These are phyloP conservation scores for Narcine bancroftii DNA, from an alignment of 2,113 vertebrate species.

Conservation along the genomic window DNA sequence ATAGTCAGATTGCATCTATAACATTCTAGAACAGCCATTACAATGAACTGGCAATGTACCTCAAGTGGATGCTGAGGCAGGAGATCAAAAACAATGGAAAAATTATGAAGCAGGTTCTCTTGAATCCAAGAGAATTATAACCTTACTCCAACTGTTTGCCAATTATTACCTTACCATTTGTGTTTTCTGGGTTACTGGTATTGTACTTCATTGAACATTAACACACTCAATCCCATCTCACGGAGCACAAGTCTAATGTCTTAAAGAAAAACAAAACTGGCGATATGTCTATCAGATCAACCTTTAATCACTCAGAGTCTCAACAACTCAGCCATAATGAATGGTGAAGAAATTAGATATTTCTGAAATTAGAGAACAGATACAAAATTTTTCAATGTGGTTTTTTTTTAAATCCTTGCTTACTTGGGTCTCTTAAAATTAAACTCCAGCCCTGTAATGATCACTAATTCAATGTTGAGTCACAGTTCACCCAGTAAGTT, in stretches of 20 bases:
- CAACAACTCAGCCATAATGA: neutral
- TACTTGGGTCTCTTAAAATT: neutral
- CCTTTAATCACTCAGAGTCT: neutral
- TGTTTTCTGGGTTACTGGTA: neutral
- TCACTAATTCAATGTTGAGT: neutral
- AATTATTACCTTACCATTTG: neutral
- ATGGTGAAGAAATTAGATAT: neutral
- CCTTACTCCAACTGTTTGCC: neutral
- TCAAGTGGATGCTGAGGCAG: too few species aligned
- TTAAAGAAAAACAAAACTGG: neutral
- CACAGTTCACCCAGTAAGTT: neutral
- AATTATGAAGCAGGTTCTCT: too few species aligned
- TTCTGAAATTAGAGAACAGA: neutral
- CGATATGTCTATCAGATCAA: neutral
- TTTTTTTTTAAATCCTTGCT: neutral
- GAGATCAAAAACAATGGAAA: too few species aligned
- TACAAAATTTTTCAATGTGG: neutral
- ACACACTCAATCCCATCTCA: neutral
- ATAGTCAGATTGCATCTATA: too few species aligned
- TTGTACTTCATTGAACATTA: neutral
- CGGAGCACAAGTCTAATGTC: neutral
- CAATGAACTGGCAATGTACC: too few species aligned
- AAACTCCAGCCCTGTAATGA: neutral
- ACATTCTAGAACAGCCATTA: too few species aligned
- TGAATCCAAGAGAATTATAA: too few species aligned